A percentile compares a stretch with the other conserved stretches of the same genome.
Evolutionary conservation across 1,140 invertebrate species (phyloP).

Genomic region (Camponotus floridanus): DNA sequence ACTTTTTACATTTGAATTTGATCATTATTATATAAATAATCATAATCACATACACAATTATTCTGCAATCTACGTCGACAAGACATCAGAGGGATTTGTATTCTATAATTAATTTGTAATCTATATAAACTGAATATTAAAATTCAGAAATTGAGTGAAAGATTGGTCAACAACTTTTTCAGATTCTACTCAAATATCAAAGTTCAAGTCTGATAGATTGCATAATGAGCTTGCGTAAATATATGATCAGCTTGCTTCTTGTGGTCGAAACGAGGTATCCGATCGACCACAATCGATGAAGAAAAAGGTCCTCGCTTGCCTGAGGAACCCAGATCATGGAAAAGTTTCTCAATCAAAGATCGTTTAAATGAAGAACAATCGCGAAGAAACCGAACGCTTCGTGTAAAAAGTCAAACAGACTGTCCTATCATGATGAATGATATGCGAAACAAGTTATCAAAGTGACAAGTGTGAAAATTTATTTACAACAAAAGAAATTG

Average conservation of each 20-base stretch:
- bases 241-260: slow-evolving; percentile 37
- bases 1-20: neutral
- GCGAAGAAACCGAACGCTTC: slow-evolving; percentile 5
- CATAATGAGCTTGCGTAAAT: slow-evolving; percentile 35
- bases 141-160: neutral
- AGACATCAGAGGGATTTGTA: neutral
- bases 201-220: slow-evolving; percentile 27
- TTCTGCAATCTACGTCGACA: neutral
- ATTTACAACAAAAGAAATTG: neutral
- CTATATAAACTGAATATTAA: neutral
- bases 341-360: slow-evolving; percentile 50
- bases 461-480: neutral
- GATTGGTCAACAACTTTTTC: too few species aligned
- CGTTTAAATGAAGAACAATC: slow-evolving; percentile 32
- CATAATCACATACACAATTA: neutral
- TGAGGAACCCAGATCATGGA: slow-evolving; percentile 21
- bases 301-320: slow-evolving; percentile 41
- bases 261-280: slow-evolving; percentile 31
- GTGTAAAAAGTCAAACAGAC: slow-evolving; percentile 33
- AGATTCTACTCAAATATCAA: slow-evolving; percentile 1
- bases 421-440: slow-evolving; percentile 30
- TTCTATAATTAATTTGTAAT: neutral
- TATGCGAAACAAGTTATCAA: neutral
- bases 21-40: slow-evolving; percentile 3
- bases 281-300: slow-evolving; percentile 35